Percentiles rank a stretch among this genome's conserved stretches.
phyloP scores from a whole-genome alignment of 1,140 invertebrate genomes.

The Oscheius sp. region DNA sequence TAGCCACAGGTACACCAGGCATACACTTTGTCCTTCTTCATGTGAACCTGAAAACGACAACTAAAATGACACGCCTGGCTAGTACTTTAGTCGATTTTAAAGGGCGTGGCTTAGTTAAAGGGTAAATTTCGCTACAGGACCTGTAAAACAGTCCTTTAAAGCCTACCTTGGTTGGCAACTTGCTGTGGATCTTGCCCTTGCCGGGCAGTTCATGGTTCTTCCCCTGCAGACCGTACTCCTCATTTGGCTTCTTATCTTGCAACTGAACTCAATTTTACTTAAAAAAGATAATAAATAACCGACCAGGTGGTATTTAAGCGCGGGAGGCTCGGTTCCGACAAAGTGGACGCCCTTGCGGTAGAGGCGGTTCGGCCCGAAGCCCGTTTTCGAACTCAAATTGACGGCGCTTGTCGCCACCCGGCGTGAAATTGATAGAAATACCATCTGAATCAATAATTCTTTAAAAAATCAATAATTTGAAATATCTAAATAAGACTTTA shows the following conservation, averaged over 20 bases:
- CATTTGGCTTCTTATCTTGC: constrained; percentile 53
- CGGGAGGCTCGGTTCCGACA: constrained; percentile 57
- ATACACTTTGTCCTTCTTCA: constrained; percentile 77
- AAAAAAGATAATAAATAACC: constrained; percentile 21
- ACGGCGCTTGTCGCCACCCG: background rate
- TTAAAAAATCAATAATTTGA: too few species aligned
- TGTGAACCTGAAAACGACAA: constrained; percentile 20
- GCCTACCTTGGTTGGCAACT: constrained; percentile 52
- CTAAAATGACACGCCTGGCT: too few species aligned
- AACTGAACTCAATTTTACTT: background rate
- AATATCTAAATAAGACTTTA: too few species aligned
- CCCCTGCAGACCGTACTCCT: constrained; percentile 57
- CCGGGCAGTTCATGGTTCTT: constrained; percentile 55
- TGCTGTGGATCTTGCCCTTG: constrained; percentile 52
- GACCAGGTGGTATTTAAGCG: constrained; percentile 59
- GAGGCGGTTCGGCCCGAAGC: constrained; percentile 55
- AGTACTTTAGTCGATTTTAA: too few species aligned
- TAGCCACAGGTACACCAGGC: constrained; percentile 88
- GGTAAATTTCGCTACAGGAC: background rate
- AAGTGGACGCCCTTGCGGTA: constrained; percentile 56
- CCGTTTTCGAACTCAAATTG: constrained; percentile 48
- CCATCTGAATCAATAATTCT: constrained; percentile 2
- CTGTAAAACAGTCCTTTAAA: background rate
- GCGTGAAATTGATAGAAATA: background rate
- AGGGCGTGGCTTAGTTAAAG: too few species aligned